A percentile compares a stretch with the other conserved stretches of the same genome.
These are phyloP conservation scores for Gallinago paraguaiae DNA, from an alignment of 2,113 vertebrate species.

Conservation along the genomic window DNA sequence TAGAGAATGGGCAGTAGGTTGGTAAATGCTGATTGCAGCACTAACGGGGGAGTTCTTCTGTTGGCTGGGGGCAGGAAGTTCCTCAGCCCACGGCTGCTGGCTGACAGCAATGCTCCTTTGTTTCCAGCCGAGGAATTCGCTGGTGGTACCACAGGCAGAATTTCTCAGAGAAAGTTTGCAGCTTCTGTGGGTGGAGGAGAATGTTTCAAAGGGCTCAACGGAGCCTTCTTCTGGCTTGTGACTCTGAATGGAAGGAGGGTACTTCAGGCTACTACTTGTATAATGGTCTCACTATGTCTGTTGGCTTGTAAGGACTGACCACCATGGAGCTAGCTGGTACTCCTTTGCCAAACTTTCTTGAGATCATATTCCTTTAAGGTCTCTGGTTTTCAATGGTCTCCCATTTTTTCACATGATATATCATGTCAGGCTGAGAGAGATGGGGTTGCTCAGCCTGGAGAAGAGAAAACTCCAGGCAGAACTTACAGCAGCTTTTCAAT, in stretches of 20 bases:
- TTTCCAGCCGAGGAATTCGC: constrained; percentile 27
- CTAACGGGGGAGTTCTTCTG: not conserved
- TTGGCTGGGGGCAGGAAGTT: constrained; percentile 5
- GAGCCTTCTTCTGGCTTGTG: not conserved
- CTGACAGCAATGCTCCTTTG: not conserved
- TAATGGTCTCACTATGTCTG: not conserved
- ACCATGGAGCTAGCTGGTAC: fast-evolving
- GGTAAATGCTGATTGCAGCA: not conserved
- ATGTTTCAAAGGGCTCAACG: not conserved
- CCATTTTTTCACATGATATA: not conserved
- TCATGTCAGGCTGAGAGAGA: no score
- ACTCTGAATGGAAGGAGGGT: not conserved
- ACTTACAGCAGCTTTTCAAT: no score
- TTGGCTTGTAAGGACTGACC: not conserved
- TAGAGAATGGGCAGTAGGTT: not conserved
- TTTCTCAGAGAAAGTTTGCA: not conserved
- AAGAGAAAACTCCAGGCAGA: no score
- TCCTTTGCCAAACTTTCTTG: not conserved
- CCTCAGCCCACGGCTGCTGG: not conserved
- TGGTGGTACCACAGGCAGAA: constrained; percentile 1
- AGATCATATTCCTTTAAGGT: not conserved
- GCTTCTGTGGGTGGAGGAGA: constrained; percentile 30
- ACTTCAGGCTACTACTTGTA: not conserved
- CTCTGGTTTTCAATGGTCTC: not conserved
- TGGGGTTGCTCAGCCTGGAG: no score